These are phyloP conservation scores for Geococcyx californianus DNA, from an alignment of 2,113 vertebrate genomes.

Conservation along the genomic window DNA sequence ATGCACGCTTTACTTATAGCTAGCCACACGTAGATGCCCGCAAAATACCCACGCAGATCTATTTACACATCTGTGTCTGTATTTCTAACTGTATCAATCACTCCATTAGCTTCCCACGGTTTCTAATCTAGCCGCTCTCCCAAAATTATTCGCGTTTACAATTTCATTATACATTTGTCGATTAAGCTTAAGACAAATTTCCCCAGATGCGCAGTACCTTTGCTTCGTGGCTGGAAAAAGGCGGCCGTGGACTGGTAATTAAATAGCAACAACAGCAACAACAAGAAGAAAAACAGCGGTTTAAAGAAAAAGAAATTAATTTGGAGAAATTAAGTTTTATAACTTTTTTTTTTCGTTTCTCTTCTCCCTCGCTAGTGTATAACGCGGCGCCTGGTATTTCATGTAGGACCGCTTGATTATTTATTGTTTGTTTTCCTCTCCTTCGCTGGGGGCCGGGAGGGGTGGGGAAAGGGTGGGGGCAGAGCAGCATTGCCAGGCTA, in stretches of 20 bases:
- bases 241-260: conserved; percentile 14
- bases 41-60: background rate
- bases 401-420: conserved; percentile 56
- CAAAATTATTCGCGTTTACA: conserved; percentile 40
- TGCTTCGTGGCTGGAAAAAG: conserved; percentile 30
- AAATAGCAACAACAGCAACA: background rate
- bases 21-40: background rate
- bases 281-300: conserved; percentile 20
- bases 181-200: conserved; percentile 15
- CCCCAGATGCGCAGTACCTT: conserved; percentile 42
- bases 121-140: background rate
- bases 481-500: conserved; percentile 50
- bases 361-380: background rate
- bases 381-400: conserved; percentile 14
- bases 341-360: conserved; percentile 72
- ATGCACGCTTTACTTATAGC: background rate
- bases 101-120: background rate
- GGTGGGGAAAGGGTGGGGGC: conserved; percentile 57
- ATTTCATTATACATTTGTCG: conserved; percentile 41
- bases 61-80: background rate
- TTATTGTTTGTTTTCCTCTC: conserved; percentile 78
- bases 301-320: conserved; percentile 31
- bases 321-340: conserved; percentile 56
- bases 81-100: background rate
- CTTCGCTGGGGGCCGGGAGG: conserved; percentile 47